These are phyloP conservation scores for Radopholus similis DNA, from an alignment of 1,140 invertebrate genomes.

Conservation along the genomic window DNA sequence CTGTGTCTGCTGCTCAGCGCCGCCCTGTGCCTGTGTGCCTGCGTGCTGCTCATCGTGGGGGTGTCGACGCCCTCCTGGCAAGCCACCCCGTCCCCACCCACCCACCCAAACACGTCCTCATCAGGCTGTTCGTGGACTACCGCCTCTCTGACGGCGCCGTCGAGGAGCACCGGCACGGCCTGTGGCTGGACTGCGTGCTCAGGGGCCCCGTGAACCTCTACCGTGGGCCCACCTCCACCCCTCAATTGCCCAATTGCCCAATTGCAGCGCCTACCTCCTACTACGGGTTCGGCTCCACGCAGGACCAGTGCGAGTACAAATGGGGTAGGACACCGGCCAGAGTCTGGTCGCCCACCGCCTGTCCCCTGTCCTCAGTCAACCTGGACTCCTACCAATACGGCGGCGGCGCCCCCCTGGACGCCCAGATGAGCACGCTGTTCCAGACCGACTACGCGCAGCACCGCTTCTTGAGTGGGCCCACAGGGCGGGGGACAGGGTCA, in stretches of 20 bases:
- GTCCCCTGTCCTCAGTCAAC: background rate
- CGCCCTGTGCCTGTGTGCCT: background rate
- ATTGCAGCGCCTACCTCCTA: background rate
- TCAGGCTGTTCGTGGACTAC: constrained; percentile 12
- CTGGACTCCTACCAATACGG: background rate
- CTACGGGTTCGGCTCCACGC: background rate
- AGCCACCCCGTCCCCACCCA: background rate
- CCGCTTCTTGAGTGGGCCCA: background rate
- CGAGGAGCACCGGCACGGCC: constrained; percentile 16
- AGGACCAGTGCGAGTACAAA: constrained; percentile 17
- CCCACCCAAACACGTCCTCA: background rate
- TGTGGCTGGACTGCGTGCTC: constrained; percentile 19
- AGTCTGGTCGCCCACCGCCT: background rate
- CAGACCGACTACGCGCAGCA: constrained; percentile 13
- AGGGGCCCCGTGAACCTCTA: constrained; percentile 3
- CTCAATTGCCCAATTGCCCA: background rate
- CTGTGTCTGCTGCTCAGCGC: background rate
- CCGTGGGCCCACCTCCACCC: background rate
- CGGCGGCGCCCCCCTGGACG: background rate
- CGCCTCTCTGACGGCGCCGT: background rate
- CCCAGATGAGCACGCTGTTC: constrained; percentile 15
- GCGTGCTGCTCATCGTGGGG: background rate
- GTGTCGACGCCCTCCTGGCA: constrained; percentile 15
- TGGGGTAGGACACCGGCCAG: constrained; percentile 2
- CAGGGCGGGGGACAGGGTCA: background rate